Evolutionary conservation across 2,113 vertebrate species (phyloP), one percentile per base, ranked within the genome.

Genomic region (Pipra filicauda): DNA sequence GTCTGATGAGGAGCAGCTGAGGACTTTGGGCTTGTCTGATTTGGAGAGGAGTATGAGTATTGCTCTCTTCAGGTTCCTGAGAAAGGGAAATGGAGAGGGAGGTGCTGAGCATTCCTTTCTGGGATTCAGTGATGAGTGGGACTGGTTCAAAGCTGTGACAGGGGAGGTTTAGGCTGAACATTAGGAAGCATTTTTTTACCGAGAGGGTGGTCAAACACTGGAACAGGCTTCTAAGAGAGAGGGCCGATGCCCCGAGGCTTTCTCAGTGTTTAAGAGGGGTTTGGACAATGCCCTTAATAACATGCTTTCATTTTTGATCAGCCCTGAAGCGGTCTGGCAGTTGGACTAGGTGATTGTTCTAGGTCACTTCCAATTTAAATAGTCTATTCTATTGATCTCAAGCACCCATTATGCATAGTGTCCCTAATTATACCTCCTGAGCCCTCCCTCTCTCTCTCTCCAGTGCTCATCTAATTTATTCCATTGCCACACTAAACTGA

Each of bases 401-500:
- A 80, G 62, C 28, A 51, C 20, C 11, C 0, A 2, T 24, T 61
- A 14, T 1, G 4, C 15, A 31, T 7, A 58, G 7, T 4, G 13
- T 83, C 46, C 30, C 26, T 72, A 65, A 35, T 44, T 35, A 20
- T 48, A 35, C 15, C 23, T 69, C 41, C 15, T 65, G 52, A 54
- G 35, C 23, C 20, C 64, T 49, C 61, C 41, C 41, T 23, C 35
- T 72, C 24, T 12, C 35, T 73, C 46, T 20, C 24, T 51, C 31
- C 71, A 72, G 14, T 49, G 5, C n/a, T 77, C 59, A 66, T 11
- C 26, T 51, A 15, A 33, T 62, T 80, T 81, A 54, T 90, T 61
- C 65, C 28, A 61, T 43, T 72, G 35, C 12, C 41, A 30, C 15
- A 22, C 16, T 66, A 72, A 49, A 76, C 19, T 72, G 31, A 23